These are phyloP conservation scores for Lepidocyrtoides sp. DNA, from an alignment of 2,888 invertebrate genomes.

Conservation along the genomic window DNA sequence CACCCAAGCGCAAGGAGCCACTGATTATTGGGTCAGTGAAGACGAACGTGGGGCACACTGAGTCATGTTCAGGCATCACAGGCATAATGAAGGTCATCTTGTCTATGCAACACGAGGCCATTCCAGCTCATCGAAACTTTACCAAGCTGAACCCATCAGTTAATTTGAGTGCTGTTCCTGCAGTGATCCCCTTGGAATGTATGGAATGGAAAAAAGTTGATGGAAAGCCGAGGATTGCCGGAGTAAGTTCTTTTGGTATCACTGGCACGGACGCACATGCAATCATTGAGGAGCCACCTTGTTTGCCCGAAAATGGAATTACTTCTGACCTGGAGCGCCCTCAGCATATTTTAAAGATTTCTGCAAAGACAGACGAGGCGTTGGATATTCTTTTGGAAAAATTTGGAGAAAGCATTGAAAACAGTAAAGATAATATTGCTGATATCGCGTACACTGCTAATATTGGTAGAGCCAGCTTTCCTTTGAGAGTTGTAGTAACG, in stretches of 20 bases:
- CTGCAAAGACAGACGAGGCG: constrained; percentile 73
- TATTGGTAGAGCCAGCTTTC: constrained; percentile 63
- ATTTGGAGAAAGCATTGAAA: too few species aligned
- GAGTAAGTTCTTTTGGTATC: not conserved
- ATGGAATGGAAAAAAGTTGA: not conserved
- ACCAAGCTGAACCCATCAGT: not conserved
- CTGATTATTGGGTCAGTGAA: not conserved
- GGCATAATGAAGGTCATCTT: not conserved
- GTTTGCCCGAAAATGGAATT: not conserved
- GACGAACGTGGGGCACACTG: not conserved
- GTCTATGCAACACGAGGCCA: not conserved
- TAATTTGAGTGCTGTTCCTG: not conserved
- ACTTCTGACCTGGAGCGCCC: not conserved
- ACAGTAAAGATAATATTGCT: not conserved
- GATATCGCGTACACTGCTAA: constrained; percentile 69
- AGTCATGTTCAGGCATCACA: not conserved
- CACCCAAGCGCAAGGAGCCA: not conserved
- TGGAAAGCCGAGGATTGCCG: not conserved
- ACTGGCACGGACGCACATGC: not conserved
- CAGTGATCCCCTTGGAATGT: not conserved
- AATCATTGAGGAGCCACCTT: not conserved
- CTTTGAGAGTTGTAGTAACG: constrained; percentile 31
- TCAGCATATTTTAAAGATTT: constrained; percentile 55
- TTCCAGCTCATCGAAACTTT: not conserved
- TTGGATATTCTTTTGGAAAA: constrained; percentile 39